Percentiles rank a stretch among this genome's conserved stretches.
Evolutionary conservation across 2,797 vertebrate genomes (phyloP).

Genomic region (Eulemur mongoz): DNA sequence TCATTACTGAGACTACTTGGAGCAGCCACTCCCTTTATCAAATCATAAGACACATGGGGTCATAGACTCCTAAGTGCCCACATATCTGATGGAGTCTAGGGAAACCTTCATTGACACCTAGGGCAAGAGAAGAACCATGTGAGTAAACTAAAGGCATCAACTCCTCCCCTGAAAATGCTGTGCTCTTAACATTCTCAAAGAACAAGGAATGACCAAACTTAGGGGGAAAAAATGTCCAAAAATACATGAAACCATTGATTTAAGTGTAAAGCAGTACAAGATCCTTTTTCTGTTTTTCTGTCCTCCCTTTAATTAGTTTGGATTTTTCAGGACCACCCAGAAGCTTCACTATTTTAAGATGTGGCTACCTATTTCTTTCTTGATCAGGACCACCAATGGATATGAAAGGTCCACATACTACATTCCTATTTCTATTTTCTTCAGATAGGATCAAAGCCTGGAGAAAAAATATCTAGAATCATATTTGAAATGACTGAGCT

Average conservation of each 20-base stretch:
- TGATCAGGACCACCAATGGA: neutral
- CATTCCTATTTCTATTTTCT: neutral
- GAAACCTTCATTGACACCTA: neutral
- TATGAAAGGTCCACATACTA: neutral
- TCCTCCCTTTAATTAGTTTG: conserved; percentile 39
- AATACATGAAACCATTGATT: conserved; percentile 25
- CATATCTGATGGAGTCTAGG: neutral
- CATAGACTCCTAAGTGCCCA: neutral
- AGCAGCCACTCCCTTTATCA: neutral
- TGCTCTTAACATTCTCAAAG: neutral
- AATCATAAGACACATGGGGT: neutral
- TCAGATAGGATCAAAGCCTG: neutral
- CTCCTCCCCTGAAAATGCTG: neutral
- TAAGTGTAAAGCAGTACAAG: neutral
- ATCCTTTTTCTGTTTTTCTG: neutral
- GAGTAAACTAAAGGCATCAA: neutral
- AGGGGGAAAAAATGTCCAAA: neutral
- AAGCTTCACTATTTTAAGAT: conserved; percentile 23
- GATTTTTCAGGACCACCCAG: neutral
- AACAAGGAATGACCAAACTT: neutral
- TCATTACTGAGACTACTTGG: neutral
- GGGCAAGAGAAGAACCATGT: neutral
- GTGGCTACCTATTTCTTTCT: neutral
- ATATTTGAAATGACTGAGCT: neutral
- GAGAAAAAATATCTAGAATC: neutral